These are phyloP conservation scores for Apodemus agrarius DNA, from an alignment of 2,797 vertebrate species.

Conservation along the genomic window DNA sequence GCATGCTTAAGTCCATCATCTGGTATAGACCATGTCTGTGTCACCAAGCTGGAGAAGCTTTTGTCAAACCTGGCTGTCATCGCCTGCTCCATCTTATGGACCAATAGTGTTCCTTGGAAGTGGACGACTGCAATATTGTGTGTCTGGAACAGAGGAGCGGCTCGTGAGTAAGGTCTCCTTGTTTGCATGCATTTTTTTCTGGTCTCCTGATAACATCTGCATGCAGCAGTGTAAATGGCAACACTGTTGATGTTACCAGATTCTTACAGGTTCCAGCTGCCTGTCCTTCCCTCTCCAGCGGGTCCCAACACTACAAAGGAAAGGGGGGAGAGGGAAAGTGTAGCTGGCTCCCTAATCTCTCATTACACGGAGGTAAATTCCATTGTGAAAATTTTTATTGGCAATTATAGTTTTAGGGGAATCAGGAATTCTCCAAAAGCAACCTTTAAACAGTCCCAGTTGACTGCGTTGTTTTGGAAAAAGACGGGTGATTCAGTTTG, in stretches of 20 bases:
- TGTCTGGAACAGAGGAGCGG: conserved; percentile 59
- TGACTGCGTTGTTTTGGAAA: conserved; percentile 35
- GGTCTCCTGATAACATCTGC: conserved; percentile 75
- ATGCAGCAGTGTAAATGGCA: conserved; percentile 77
- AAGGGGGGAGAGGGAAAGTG: conserved; percentile 25
- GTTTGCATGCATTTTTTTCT: conserved; percentile 73
- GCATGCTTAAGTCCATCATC: conserved; percentile 20
- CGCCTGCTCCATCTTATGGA: conserved; percentile 9
- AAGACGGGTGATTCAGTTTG: neutral
- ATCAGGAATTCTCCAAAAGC: conserved; percentile 58
- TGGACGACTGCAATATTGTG: conserved; percentile 52
- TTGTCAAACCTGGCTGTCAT: conserved; percentile 31
- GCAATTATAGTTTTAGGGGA: conserved; percentile 57
- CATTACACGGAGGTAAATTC: conserved; percentile 57
- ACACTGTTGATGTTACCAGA: conserved; percentile 78
- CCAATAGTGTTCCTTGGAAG: conserved; percentile 63
- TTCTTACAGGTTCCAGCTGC: conserved; percentile 72
- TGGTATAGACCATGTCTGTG: neutral
- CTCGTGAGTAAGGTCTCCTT: conserved; percentile 65
- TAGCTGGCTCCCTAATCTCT: conserved; percentile 54
- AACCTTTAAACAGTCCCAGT: conserved; percentile 31
- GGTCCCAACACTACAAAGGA: conserved; percentile 64
- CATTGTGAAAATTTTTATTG: conserved; percentile 55
- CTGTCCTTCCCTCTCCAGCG: conserved; percentile 61
- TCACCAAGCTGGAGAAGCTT: conserved; percentile 34